phyloP scores from a whole-genome alignment of 2,113 vertebrate genomes.

The Pelmatolapia mariae region DNA sequence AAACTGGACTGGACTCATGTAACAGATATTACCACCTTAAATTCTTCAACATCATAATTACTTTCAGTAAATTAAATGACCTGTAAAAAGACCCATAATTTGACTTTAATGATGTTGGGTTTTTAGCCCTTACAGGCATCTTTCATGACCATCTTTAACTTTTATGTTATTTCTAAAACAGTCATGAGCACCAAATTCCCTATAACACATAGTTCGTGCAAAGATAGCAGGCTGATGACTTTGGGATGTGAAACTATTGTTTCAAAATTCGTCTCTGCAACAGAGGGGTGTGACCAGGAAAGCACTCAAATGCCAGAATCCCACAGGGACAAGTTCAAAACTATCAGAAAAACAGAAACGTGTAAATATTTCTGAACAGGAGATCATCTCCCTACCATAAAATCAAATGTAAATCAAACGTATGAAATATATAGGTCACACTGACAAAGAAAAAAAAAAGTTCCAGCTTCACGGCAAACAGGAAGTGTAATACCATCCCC shows the following conservation, averaged over 20 bases:
- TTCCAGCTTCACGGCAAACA: neutral
- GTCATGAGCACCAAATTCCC: neutral
- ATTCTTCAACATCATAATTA: neutral
- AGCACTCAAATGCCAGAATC: neutral
- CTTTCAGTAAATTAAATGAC: neutral
- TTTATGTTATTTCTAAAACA: neutral
- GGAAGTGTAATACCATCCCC: neutral
- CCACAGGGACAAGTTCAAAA: neutral
- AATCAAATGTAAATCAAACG: neutral
- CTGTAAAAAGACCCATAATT: neutral
- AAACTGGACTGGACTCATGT: neutral
- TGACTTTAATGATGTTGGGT: neutral
- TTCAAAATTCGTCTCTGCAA: neutral
- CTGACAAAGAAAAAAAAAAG: neutral
- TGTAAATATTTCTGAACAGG: neutral
- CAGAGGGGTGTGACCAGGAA: neutral
- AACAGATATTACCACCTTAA: neutral
- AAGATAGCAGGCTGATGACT: neutral
- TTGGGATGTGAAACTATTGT: slow-evolving; percentile 14
- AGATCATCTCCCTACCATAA: neutral
- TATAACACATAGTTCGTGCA: neutral
- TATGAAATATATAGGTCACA: neutral
- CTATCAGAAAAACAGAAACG: neutral
- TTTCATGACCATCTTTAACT: neutral
- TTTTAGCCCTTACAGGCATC: neutral